A percentile compares a stretch with the other conserved stretches of the same genome.
These are phyloP conservation scores for Unio delphinus DNA, from an alignment of 2,888 invertebrate species.

Conservation along the genomic window DNA sequence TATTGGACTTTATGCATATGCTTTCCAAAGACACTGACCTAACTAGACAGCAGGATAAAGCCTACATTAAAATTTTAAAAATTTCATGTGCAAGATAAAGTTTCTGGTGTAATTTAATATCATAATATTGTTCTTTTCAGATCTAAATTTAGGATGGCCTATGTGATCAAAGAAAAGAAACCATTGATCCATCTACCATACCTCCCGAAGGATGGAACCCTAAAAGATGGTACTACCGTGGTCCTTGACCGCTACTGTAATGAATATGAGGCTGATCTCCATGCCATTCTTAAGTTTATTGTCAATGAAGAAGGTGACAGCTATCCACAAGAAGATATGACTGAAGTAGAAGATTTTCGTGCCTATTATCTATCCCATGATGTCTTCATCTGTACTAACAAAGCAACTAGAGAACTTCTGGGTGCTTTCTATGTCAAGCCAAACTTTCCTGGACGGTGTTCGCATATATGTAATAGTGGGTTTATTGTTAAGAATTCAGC, in stretches of 20 bases:
- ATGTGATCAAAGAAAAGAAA: slow-evolving; percentile 31
- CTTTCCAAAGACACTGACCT: no score
- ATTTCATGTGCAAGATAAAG: no score
- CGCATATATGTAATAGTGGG: slow-evolving; percentile 48
- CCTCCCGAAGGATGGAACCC: slow-evolving; percentile 22
- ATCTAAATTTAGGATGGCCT: slow-evolving; percentile 25
- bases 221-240: slow-evolving; percentile 24
- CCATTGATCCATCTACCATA: slow-evolving; percentile 24
- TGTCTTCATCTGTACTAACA: slow-evolving; percentile 37
- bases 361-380: slow-evolving; percentile 43
- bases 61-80: no score
- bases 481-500: slow-evolving; percentile 34
- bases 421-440: slow-evolving; percentile 50
- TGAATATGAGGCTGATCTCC: slow-evolving; percentile 29
- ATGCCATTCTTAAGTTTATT: slow-evolving; percentile 32
- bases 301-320: slow-evolving; percentile 42
- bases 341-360: slow-evolving; percentile 37
- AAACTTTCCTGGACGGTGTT: slow-evolving; percentile 52
- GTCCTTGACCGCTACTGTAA: slow-evolving; percentile 27
- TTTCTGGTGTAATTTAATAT: no score
- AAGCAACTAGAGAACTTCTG: slow-evolving; percentile 26
- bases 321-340: slow-evolving; percentile 43
- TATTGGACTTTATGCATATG: no score
- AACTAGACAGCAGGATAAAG: no score
- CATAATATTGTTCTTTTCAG: no score